Evolutionary conservation across 1,140 invertebrate genomes (phyloP), one percentile per base, ranked within the genome.

Genomic region (Epicauta chinensis): DNA sequence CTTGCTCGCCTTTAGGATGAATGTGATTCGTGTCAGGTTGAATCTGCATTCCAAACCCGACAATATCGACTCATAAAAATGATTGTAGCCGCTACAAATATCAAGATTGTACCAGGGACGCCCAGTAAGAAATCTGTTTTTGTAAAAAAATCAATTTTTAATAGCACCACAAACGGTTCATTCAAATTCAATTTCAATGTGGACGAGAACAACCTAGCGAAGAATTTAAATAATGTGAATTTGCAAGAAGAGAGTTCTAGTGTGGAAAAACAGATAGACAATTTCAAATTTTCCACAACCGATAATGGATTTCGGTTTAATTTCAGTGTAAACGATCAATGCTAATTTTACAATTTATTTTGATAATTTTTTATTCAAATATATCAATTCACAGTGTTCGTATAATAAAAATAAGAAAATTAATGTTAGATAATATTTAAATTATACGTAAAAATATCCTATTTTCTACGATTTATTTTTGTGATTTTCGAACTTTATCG

Each of bases 221-320:
- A 35, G 3, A 31, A 55, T 16, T 59, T 53, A 55, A 42, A 48
- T 36, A 49, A 60, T 49, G 38, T 50, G 11, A 47, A 56, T 45
- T 32, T 51, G 30, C 34, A 54, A 41, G 45, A 23, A 34, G 29
- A 56, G 29, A 36, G 32, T n/a, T 34, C 1, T 23, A 31, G 36
- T 29, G 15, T 10, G 14, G 31, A 31, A 34, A 32, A 11, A 16
- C 14, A 50, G 5, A 51, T 38, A 42, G 34, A 42, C 14, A 42
- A 58, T 41, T 57, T 64, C 37, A 11, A 60, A 55, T 58, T 66
- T 63, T 42, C 42, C 37, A 52, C 46, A 17, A 64, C 62, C 40
- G 66, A 68, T 52, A 67, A 63, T 65, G 61, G 55, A 9, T 80
- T 81, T 62, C 73, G 69, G 57, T 81, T 80, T 64, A 77, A 79